Percentiles rank a stretch among this genome's conserved stretches.
phyloP scores from a whole-genome alignment of 2,888 invertebrate genomes.

The Cephonodes hylas region DNA sequence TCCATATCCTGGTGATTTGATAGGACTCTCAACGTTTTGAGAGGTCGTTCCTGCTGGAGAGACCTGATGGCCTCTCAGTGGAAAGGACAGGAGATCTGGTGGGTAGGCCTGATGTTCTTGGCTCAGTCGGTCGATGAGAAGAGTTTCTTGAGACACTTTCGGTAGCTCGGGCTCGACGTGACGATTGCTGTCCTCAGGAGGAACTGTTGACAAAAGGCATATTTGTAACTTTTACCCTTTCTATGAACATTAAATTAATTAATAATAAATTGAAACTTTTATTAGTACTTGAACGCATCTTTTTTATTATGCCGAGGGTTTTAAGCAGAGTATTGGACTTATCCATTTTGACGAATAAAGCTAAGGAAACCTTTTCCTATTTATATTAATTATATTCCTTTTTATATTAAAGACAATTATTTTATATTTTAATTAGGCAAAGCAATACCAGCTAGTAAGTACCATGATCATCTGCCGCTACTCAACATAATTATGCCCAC shows the following conservation, averaged over 20 bases:
- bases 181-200: slow-evolving; percentile 83
- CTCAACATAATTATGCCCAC: neutral
- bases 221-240: too few species aligned
- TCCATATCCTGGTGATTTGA: slow-evolving; percentile 66
- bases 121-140: slow-evolving; percentile 66
- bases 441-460: too few species aligned
- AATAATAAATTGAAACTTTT: too few species aligned
- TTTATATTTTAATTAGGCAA: neutral
- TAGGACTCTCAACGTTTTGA: slow-evolving; percentile 51
- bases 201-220: slow-evolving; percentile 66
- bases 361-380: too few species aligned
- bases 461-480: too few species aligned
- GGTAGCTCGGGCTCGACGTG: slow-evolving; percentile 82
- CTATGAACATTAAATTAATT: too few species aligned
- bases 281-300: too few species aligned
- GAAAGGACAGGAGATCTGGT: slow-evolving; percentile 91
- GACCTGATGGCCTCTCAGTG: slow-evolving; percentile 74
- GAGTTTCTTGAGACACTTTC: slow-evolving; percentile 72
- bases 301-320: too few species aligned
- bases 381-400: too few species aligned
- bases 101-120: slow-evolving; percentile 85
- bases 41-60: slow-evolving; percentile 74
- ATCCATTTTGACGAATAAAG: too few species aligned
- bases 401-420: too few species aligned
- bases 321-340: too few species aligned